These are phyloP conservation scores for Drosophila nr. medialis DNA, from an alignment of 2,888 invertebrate species.

Conservation along the genomic window DNA sequence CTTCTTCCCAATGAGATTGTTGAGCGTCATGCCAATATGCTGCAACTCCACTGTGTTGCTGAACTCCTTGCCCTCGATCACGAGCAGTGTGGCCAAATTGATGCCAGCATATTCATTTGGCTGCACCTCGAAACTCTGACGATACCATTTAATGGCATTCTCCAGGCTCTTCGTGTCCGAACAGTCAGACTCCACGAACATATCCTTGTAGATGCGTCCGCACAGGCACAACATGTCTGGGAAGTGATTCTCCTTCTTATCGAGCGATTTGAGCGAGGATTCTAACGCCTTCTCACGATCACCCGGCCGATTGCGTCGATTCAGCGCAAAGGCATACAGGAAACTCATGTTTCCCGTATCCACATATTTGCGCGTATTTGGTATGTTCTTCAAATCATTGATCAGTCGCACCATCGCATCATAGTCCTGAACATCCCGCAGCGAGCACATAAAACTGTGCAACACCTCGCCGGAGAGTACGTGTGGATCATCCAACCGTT, in stretches of 20 bases:
- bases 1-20: conserved; percentile 98
- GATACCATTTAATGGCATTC: conserved; percentile 98
- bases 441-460: conserved; percentile 96
- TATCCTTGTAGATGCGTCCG: conserved; percentile 98
- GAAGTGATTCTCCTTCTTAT: conserved; percentile 96
- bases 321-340: conserved; percentile 98
- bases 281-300: conserved; percentile 97
- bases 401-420: conserved; percentile 98
- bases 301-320: conserved; percentile 96
- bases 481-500: conserved; percentile 97
- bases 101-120: conserved; percentile 99
- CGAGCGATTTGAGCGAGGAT: conserved; percentile 95
- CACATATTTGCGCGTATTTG: conserved; percentile 94
- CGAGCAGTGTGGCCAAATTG: conserved; percentile 97
- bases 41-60: conserved; percentile 95
- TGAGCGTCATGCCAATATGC: conserved; percentile 97
- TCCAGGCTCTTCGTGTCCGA: conserved; percentile 94
- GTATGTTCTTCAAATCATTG: conserved; percentile 95
- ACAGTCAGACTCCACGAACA: conserved; percentile 98
- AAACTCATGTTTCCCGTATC: conserved; percentile 96
- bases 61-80: conserved; percentile 98
- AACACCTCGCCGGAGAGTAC: conserved; percentile 98
- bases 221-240: conserved; percentile 99
- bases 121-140: conserved; percentile 98
- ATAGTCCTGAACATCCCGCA: conserved; percentile 96